A percentile compares a stretch with the other conserved stretches of the same genome.
Evolutionary conservation across 2,888 invertebrate genomes (phyloP).

Genomic region (Magallana nippona): DNA sequence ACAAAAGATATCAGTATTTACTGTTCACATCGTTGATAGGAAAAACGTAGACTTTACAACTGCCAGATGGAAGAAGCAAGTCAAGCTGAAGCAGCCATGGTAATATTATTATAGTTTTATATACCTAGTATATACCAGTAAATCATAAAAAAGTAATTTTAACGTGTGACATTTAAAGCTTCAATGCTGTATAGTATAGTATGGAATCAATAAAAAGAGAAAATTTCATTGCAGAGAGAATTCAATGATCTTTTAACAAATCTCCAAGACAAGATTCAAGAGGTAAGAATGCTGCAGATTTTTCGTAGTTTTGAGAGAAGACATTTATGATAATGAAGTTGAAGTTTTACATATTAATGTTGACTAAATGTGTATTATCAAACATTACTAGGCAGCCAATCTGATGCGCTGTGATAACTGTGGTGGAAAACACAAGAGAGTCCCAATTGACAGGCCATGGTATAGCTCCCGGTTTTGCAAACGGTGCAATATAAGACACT

Average conservation of each 20-base stretch:
- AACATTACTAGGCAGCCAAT: conserved; percentile 86
- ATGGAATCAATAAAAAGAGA: background rate
- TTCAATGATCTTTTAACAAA: conserved; percentile 92
- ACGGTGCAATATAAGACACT: conserved; percentile 81
- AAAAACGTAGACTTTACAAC: conserved; percentile 75
- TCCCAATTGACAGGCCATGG: conserved; percentile 91
- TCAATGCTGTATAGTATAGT: background rate
- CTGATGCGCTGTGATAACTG: conserved; percentile 97
- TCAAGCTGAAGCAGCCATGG: conserved; percentile 77
- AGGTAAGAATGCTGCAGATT: conserved; percentile 77
- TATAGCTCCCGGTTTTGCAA: conserved; percentile 95
- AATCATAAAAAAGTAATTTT: background rate
- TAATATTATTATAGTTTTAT: conserved; percentile 51
- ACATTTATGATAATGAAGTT: background rate
- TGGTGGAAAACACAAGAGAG: conserved; percentile 92
- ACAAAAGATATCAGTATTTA: background rate
- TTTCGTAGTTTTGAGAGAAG: background rate
- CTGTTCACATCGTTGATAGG: conserved; percentile 60
- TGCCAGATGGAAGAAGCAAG: conserved; percentile 71
- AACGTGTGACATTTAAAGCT: background rate
- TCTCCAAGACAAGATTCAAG: conserved; percentile 95
- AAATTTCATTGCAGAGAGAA: conserved; percentile 82
- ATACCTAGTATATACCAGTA: background rate
- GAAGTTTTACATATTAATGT: background rate
- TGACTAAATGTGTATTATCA: background rate